These are phyloP conservation scores for Limnothrissa miodon DNA, from an alignment of 2,113 vertebrate genomes.

Conservation along the genomic window DNA sequence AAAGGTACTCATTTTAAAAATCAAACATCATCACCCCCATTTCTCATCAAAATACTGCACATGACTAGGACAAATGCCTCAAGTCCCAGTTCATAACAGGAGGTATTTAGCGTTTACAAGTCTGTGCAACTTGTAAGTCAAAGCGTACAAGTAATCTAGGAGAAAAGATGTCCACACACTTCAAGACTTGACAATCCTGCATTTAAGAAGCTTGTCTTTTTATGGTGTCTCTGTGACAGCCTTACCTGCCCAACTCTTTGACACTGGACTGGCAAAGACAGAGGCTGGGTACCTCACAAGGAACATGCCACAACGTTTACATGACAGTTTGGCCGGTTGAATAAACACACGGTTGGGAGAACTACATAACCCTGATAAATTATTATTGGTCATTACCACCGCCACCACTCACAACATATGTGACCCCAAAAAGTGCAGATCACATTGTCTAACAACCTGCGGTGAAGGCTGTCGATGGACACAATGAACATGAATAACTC, in stretches of 20 bases:
- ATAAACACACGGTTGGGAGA: background rate
- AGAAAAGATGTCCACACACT: background rate
- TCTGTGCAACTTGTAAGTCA: background rate
- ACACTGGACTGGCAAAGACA: background rate
- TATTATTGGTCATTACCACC: background rate
- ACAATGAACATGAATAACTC: background rate
- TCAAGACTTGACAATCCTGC: background rate
- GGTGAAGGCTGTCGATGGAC: background rate
- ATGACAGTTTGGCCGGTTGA: constrained; percentile 22
- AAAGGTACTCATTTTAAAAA: constrained; percentile 35
- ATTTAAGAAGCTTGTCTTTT: background rate
- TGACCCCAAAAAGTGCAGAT: background rate
- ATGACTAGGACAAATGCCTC: constrained; percentile 30
- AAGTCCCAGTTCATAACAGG: constrained; percentile 38
- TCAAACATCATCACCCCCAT: constrained; percentile 35
- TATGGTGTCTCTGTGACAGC: background rate
- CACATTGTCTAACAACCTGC: background rate
- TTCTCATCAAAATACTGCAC: constrained; percentile 36
- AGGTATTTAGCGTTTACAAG: constrained; percentile 42
- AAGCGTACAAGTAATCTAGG: background rate
- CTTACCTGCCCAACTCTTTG: background rate
- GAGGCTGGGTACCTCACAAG: background rate
- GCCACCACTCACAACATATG: background rate
- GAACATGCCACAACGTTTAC: constrained; percentile 32
- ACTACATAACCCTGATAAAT: constrained; percentile 11